A percentile compares a stretch with the other conserved stretches of the same genome.
phyloP scores from a whole-genome alignment of 1,140 invertebrate genomes.

The Acromyrmex heyeri region DNA sequence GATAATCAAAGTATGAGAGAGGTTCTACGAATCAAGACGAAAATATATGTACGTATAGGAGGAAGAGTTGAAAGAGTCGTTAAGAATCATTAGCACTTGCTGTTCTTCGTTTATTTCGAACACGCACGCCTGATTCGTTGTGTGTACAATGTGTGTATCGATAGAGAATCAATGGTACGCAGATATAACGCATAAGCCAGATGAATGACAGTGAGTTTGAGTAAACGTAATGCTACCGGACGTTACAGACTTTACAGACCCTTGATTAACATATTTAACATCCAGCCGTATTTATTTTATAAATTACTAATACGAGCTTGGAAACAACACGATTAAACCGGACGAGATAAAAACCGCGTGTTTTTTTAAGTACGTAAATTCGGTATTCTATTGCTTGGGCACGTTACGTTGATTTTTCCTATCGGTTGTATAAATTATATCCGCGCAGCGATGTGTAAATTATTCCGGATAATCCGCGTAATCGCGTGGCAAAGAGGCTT shows the following conservation, averaged over 20 bases:
- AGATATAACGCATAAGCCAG: slow-evolving; percentile 32
- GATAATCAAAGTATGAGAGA: background rate
- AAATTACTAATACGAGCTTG: background rate
- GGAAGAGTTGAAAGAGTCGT: background rate
- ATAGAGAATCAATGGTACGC: slow-evolving; percentile 1
- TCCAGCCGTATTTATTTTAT: background rate
- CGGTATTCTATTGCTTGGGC: background rate
- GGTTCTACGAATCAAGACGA: background rate
- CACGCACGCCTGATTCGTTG: background rate
- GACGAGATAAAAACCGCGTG: slow-evolving; percentile 7
- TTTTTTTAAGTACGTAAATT: slow-evolving; percentile 1
- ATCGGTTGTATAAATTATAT: slow-evolving; percentile 1
- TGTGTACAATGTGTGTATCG: background rate
- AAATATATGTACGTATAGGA: background rate
- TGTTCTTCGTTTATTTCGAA: slow-evolving; percentile 10
- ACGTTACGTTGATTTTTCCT: background rate
- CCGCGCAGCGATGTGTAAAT: slow-evolving; percentile 3
- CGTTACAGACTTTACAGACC: background rate
- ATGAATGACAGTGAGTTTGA: background rate
- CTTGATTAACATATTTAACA: slow-evolving; percentile 27
- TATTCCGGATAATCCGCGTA: slow-evolving; percentile 9
- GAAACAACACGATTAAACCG: slow-evolving; percentile 9
- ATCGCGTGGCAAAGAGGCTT: background rate
- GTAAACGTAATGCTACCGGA: background rate
- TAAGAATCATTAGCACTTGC: slow-evolving; percentile 25